A percentile compares a stretch with the other conserved stretches of the same genome.
These are phyloP conservation scores for Drosophila nigromelanica DNA, from an alignment of 1,140 invertebrate species.

Conservation along the genomic window DNA sequence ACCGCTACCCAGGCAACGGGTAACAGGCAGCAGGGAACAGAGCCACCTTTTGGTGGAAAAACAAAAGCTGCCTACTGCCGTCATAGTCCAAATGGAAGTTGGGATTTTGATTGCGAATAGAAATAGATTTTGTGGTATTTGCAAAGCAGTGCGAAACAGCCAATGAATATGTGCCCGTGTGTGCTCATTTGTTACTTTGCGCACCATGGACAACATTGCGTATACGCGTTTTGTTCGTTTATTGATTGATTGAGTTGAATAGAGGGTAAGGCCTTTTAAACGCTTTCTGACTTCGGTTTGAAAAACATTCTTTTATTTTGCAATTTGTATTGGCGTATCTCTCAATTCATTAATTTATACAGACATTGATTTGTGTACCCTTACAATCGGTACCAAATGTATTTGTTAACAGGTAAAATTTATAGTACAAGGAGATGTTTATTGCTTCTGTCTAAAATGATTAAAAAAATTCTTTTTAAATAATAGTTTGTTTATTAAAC, in stretches of 20 bases:
- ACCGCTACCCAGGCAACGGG: constrained; percentile 42
- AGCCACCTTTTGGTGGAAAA: constrained; percentile 29
- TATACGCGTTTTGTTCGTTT: constrained; percentile 79
- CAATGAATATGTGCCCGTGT: constrained; percentile 29
- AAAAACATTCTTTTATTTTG: constrained; percentile 54
- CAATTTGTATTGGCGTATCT: constrained; percentile 47
- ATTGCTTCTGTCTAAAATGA: not conserved
- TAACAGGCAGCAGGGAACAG: constrained; percentile 10
- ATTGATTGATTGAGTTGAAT: constrained; percentile 78
- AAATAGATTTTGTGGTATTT: constrained; percentile 83
- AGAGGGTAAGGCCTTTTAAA: constrained; percentile 53
- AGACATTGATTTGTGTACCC: constrained; percentile 15
- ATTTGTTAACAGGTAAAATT: constrained; percentile 29
- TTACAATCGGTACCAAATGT: constrained; percentile 49
- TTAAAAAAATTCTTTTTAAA: not conserved
- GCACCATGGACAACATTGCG: constrained; percentile 68
- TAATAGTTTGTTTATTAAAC: too few relatives aligned
- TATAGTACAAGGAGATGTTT: too few relatives aligned
- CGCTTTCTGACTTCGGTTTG: constrained; percentile 55
- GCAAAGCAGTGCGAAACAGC: constrained; percentile 75
- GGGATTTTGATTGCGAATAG: constrained; percentile 83
- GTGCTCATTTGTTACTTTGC: constrained; percentile 75
- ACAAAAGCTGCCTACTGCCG: constrained; percentile 46
- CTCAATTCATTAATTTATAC: not conserved
- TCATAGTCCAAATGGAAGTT: constrained; percentile 75